Base-by-base conservation (phyloP, 2,113 vertebrate species). In the Meriones unguiculatus region DNA sequence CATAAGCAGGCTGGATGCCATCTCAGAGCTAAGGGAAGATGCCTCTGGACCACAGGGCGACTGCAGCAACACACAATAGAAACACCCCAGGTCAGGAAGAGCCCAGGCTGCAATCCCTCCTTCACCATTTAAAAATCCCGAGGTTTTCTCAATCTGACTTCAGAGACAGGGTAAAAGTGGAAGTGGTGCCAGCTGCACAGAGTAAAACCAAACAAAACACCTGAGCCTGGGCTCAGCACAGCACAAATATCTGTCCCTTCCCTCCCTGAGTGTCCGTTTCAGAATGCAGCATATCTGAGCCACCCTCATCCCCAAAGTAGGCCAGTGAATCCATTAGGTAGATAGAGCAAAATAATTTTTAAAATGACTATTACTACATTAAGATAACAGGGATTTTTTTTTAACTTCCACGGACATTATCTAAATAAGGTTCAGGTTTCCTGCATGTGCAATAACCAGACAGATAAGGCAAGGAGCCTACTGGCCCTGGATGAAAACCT, bases 351-450 rank as follows among this genome's bases (percentile, higher is more conserved):
- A 94, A 89, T 89, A 9, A 90, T 64, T 93, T 87, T 94, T 90
- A 3, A 81, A 97, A 95, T 92, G 85, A 87, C 81, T 46, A 22
- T 80, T 80, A 90, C 84, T 78, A 93, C 95, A 59, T 50, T 91
- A 86, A 93, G 91, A 93, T 88, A 88, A 84, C 67, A 90, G 80
- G 92, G 81, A 78, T 52, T 89, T 52, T 38, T 32, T 62, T 46
- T 46, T 41, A 28, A 38, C 3, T 12, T 11, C 93, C 93, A 95
- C 72, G 80, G 96, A 97, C 96, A 98, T 94, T 87, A 97, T 96
- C 95, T 88, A 87, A 95, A 88, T 73, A 93, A 80, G 93, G 76
- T 69, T 98, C 91, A 76, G 76, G 81, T 97, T 93, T 81, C 95
- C 91, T 67, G 25, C 13, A 67, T 81, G 57, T 38, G 32, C 52